Conservation (phyloP, 92 coral and sea anemone species). For the Nematostella vectensis region DNA sequence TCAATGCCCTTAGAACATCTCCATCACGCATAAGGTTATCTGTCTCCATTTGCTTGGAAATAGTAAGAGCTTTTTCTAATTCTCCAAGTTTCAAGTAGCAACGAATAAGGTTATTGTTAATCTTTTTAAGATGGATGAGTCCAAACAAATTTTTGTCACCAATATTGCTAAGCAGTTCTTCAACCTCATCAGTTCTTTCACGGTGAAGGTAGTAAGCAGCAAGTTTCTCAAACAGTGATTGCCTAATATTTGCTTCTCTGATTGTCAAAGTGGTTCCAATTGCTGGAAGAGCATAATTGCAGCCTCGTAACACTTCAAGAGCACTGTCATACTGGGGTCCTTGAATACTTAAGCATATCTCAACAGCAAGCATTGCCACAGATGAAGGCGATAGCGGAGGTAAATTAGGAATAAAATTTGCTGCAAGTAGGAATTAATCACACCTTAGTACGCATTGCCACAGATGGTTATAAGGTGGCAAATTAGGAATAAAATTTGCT, state of each 20-base stretch:
- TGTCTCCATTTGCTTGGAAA: constrained; percentile 39
- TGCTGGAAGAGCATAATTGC: constrained; percentile 39
- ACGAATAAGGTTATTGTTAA: constrained; percentile 50
- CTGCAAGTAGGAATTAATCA: no score
- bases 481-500: no score
- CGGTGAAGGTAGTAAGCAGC: constrained; percentile 20
- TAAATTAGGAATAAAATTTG: constrained; percentile 14
- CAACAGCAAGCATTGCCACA: constrained; percentile 61
- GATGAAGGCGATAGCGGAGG: constrained; percentile 34
- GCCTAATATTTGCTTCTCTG: constrained; percentile 46
- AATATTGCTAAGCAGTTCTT: constrained; percentile 37
- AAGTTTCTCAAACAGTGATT: constrained; percentile 31
- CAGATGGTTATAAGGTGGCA: no score
- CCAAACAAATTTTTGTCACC: constrained; percentile 58
- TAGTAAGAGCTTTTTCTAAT: constrained; percentile 35
- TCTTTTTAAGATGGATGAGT: constrained; percentile 13
- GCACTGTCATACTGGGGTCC: constrained; percentile 58
- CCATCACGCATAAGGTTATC: constrained; percentile 39
- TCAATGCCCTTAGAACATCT: constrained; percentile 44
- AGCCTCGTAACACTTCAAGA: constrained; percentile 55
- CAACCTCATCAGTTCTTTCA: constrained; percentile 21
- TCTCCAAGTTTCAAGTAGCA: constrained; percentile 29
- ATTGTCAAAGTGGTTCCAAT: constrained; percentile 16
- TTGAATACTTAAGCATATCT: constrained; percentile 50
- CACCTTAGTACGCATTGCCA: no score